These are phyloP conservation scores for Nicator chloris DNA, from an alignment of 2,113 vertebrate genomes.

Conservation along the genomic window DNA sequence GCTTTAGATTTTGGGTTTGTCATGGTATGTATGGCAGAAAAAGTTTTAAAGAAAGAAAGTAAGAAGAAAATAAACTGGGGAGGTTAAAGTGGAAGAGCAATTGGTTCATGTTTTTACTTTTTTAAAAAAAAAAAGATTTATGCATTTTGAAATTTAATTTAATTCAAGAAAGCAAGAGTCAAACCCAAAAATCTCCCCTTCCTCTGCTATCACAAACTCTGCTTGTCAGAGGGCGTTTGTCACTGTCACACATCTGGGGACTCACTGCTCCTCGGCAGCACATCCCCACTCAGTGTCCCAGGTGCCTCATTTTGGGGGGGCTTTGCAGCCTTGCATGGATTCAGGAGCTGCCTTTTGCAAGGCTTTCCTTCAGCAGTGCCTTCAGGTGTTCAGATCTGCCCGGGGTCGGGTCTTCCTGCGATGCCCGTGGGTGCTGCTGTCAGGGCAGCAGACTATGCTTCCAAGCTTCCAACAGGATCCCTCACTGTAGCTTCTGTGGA, in stretches of 20 bases:
- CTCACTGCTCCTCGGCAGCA: not conserved
- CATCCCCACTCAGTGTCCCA: rapidly evolving
- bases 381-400: not conserved
- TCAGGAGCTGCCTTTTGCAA: not conserved
- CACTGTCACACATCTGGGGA: not conserved
- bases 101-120: not conserved
- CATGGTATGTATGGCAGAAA: not conserved
- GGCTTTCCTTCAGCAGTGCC: not conserved
- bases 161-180: not conserved
- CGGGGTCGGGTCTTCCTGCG: rapidly evolving
- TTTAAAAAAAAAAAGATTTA: not conserved
- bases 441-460: not conserved
- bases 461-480: not conserved
- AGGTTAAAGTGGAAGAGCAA: not conserved
- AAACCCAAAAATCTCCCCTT: not conserved
- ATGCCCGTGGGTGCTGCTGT: rapidly evolving
- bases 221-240: not conserved
- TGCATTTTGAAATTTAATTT: not conserved
- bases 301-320: rapidly evolving
- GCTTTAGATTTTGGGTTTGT: not conserved
- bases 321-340: not conserved
- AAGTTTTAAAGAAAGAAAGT: no score
- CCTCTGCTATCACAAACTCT: not conserved
- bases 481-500: not conserved
- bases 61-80: not conserved